Base-by-base conservation (phyloP, 2,888 invertebrate genomes). In the Temnothorax rugatulus region DNA sequence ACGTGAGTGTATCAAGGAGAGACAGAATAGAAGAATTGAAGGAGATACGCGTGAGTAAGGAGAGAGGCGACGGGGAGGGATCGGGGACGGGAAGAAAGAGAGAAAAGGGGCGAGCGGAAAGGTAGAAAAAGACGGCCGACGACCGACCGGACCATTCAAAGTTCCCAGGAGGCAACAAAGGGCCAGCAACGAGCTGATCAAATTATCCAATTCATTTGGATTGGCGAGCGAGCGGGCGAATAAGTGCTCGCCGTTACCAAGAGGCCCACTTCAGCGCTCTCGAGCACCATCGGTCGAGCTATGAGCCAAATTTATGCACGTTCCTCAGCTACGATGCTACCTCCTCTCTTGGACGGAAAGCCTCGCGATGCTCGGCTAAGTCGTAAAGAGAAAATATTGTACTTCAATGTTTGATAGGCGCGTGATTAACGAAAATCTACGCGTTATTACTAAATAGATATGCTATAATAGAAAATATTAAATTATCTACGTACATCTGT, bases 171-270 rank as follows among this genome's bases (percentile, higher is more conserved):
- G 94, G 93, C 94, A 94, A 94, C 94, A 95, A 94, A 94, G 93
- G 94, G 94, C 93, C 94, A 94, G 93, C 94, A 94, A 94, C 94
- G 94, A 94, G 94, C 94, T 94, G 94, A 94, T 94, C 94, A 95
- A 95, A 95, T 95, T 95, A 95, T 95, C 94, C 94, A 95, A 95
- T 95, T 94, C 95, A 94, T 94, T 94, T 94, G 94, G 94, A 95
- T 94, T 95, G 94, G 93, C 94, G 93, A 93, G 93, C 91, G 93
- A 93, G 93, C 92, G 91, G 92, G 92, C 93, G 92, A 91, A 93
- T 93, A 93, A 93, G 93, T 94, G 92, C 93, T 92, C 93, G 93
- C 92, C 92, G 93, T 93, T 92, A 92, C 91, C 92, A 90, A 93
- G 93, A 93, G 93, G 91, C 91, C 92, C 93, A 91, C 93, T 93